These are phyloP conservation scores for Prosapia bicincta DNA, from an alignment of 2,888 invertebrate genomes.

Conservation along the genomic window DNA sequence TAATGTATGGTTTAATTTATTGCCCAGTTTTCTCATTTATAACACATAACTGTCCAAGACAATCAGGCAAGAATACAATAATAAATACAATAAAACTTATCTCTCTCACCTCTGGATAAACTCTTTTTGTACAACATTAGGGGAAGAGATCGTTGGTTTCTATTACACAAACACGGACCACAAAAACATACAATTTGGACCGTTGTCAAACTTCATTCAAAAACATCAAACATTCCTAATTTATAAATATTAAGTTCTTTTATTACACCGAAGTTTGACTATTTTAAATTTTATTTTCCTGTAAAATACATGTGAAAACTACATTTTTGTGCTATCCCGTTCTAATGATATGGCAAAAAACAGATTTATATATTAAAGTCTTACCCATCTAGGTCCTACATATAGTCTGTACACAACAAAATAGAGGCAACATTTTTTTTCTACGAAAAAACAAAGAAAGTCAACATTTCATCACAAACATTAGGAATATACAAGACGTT, in stretches of 20 bases:
- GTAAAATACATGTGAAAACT: not conserved
- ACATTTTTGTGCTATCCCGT: not conserved
- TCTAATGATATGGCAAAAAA: not conserved
- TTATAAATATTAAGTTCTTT: not conserved
- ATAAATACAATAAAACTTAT: not conserved
- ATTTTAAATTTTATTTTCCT: not conserved
- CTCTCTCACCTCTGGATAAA: not conserved
- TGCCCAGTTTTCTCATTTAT: not conserved
- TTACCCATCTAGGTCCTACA: not conserved
- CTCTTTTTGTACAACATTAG: not conserved
- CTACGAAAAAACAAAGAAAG: not conserved
- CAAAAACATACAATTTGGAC: not conserved
- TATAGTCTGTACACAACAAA: not conserved
- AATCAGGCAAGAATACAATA: not conserved
- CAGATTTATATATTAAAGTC: not conserved
- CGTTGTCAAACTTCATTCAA: not conserved
- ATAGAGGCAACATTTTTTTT: not conserved
- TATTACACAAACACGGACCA: not conserved
- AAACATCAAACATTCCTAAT: not conserved
- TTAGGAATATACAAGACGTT: not conserved
- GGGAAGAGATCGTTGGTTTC: not conserved
- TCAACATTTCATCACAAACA: not conserved
- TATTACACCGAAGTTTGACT: not conserved
- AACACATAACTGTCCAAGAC: not conserved
- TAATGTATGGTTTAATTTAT: not conserved